These are phyloP conservation scores for Cherax quadricarinatus DNA, from an alignment of 1,140 invertebrate genomes.

Conservation along the genomic window DNA sequence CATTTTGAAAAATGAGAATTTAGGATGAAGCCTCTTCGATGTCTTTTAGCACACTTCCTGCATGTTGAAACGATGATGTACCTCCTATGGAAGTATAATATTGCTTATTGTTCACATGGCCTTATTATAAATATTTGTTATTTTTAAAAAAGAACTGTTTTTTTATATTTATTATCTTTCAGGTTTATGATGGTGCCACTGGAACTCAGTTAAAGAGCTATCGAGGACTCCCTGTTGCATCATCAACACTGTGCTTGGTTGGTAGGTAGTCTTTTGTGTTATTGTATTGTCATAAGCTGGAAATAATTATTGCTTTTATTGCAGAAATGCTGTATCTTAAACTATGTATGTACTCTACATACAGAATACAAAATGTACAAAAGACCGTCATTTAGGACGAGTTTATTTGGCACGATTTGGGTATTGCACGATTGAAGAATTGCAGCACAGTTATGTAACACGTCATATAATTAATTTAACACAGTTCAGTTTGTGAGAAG, in stretches of 20 bases:
- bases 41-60: too few relatives aligned
- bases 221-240: conserved; percentile 16
- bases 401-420: too few relatives aligned
- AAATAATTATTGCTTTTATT: too few relatives aligned
- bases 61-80: not conserved
- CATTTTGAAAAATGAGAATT: not conserved
- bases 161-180: not conserved
- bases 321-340: too few relatives aligned
- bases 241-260: not conserved
- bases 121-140: not conserved
- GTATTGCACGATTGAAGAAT: too few relatives aligned
- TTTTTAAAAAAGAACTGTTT: not conserved
- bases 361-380: too few relatives aligned
- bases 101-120: not conserved
- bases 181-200: conserved; percentile 37
- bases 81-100: not conserved
- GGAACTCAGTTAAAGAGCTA: conserved; percentile 41
- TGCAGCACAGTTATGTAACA: too few relatives aligned
- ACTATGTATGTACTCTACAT: too few relatives aligned
- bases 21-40: not conserved
- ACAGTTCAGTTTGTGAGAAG: too few relatives aligned
- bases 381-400: too few relatives aligned
- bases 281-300: too few relatives aligned
- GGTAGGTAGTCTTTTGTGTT: not conserved
- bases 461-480: too few relatives aligned